Conservation (phyloP, 2,888 invertebrate species). For the Leistus spinibarbis region DNA sequence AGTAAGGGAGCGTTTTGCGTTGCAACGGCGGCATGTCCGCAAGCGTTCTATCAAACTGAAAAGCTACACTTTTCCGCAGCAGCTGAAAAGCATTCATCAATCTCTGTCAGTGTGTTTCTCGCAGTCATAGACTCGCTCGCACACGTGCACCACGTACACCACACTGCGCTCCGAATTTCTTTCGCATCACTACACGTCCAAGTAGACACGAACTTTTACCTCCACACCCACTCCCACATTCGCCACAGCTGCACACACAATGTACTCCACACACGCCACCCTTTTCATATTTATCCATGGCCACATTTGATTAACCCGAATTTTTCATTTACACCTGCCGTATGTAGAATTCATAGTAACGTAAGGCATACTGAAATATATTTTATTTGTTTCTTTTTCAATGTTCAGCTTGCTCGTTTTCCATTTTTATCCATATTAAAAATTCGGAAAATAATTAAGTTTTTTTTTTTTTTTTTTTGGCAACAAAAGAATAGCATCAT, state of each 20-base stretch:
- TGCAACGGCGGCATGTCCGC: conserved; percentile 29
- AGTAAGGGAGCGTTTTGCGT: conserved; percentile 27
- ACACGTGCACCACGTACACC: conserved; percentile 30
- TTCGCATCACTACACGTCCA: conserved; percentile 29
- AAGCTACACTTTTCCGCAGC: conserved; percentile 37
- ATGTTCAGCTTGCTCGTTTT: no score
- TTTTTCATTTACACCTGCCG: neutral
- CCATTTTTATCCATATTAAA: no score
- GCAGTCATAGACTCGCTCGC: conserved; percentile 30
- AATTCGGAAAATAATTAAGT: no score
- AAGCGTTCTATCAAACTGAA: conserved; percentile 38
- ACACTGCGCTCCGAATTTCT: conserved; percentile 26
- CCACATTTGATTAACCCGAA: neutral
- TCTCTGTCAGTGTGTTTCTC: conserved; percentile 36
- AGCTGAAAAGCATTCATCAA: conserved; percentile 37
- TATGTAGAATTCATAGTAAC: no score
- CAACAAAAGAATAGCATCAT: no score
- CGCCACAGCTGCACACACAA: neutral
- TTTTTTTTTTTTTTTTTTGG: no score
- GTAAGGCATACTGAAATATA: no score
- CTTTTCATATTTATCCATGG: neutral
- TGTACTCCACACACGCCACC: neutral
- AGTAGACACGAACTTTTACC: neutral
- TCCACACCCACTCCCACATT: neutral
- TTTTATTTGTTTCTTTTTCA: no score